Percentiles rank a stretch among this genome's conserved stretches.
Evolutionary conservation across 2,888 invertebrate species (phyloP).

Genomic region (Torymus auratus): DNA sequence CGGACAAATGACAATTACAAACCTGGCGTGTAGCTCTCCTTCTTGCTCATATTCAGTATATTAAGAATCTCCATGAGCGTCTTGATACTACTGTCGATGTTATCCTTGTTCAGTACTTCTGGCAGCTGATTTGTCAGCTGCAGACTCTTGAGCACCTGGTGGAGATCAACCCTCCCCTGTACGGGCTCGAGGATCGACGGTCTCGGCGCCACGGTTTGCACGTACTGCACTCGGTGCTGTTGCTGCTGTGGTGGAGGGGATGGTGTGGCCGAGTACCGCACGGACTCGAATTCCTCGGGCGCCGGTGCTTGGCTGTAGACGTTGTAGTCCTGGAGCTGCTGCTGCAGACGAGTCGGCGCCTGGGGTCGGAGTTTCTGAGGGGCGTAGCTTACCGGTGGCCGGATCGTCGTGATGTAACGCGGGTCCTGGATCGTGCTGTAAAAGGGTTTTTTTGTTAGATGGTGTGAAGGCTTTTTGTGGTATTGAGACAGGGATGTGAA

Average conservation of each 20-base stretch:
- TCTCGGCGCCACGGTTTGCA: slow-evolving; percentile 40
- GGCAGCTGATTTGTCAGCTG: slow-evolving; percentile 87
- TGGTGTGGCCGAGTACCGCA: slow-evolving; percentile 29
- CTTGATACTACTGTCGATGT: slow-evolving; percentile 87
- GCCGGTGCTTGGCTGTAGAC: background rate
- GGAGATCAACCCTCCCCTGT: slow-evolving; percentile 66
- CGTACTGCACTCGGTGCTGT: slow-evolving; percentile 24
- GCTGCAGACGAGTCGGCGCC: background rate
- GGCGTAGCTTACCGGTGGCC: slow-evolving; percentile 7
- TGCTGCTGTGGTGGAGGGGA: background rate
- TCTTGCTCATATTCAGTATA: slow-evolving; percentile 80
- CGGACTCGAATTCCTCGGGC: slow-evolving; percentile 52
- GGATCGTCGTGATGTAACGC: slow-evolving; percentile 24
- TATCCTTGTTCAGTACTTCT: slow-evolving; percentile 85
- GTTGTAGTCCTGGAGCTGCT: background rate
- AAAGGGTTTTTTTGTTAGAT: no score
- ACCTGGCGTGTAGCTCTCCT: slow-evolving; percentile 69
- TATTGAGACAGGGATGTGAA: no score
- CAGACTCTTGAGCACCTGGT: slow-evolving; percentile 83
- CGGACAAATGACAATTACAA: background rate
- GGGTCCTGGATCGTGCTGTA: slow-evolving; percentile 12
- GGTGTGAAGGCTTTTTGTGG: no score
- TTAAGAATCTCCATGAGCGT: slow-evolving; percentile 87
- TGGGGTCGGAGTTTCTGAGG: background rate
- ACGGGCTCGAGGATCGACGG: slow-evolving; percentile 26